These are phyloP conservation scores for Acrocephalus kingi DNA, from an alignment of 2,113 vertebrate genomes.

Conservation along the genomic window DNA sequence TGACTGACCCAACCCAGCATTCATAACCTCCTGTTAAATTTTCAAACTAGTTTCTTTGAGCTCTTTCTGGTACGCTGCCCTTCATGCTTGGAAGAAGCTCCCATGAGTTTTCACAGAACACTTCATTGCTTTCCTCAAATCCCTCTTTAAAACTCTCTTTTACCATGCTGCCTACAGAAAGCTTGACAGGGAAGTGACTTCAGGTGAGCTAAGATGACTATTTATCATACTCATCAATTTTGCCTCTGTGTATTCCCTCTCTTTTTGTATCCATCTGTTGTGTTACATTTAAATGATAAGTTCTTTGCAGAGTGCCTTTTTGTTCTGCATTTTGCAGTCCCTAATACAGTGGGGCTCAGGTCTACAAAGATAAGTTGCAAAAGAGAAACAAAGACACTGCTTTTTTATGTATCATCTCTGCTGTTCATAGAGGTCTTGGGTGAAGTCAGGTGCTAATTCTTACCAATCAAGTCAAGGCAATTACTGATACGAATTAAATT, in stretches of 20 bases:
- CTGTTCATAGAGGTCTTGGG: neutral
- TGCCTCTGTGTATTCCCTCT: constrained; percentile 46
- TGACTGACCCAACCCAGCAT: constrained; percentile 18
- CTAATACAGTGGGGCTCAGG: neutral
- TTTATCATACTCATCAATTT: constrained; percentile 57
- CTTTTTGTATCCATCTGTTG: constrained; percentile 57
- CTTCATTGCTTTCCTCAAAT: constrained; percentile 68
- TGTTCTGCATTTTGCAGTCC: constrained; percentile 38
- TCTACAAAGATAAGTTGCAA: neutral
- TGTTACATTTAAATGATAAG: constrained; percentile 21
- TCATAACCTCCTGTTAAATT: constrained; percentile 31
- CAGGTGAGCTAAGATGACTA: constrained; percentile 66
- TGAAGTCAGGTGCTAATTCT: neutral
- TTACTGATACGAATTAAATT: neutral
- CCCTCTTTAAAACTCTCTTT: constrained; percentile 71
- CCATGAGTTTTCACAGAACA: constrained; percentile 49
- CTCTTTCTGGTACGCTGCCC: constrained; percentile 27
- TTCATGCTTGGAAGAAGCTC: constrained; percentile 58
- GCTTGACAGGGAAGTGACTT: constrained; percentile 67
- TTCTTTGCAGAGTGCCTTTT: constrained; percentile 12
- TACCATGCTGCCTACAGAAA: constrained; percentile 72
- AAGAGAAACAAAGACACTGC: constrained; percentile 25
- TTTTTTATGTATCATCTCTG: constrained; percentile 12
- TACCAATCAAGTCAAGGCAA: neutral
- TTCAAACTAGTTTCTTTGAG: constrained; percentile 46